A percentile compares a stretch with the other conserved stretches of the same genome.
Evolutionary conservation across 2,888 invertebrate genomes (phyloP).

Genomic region (Cremastobaeus sp.): DNA sequence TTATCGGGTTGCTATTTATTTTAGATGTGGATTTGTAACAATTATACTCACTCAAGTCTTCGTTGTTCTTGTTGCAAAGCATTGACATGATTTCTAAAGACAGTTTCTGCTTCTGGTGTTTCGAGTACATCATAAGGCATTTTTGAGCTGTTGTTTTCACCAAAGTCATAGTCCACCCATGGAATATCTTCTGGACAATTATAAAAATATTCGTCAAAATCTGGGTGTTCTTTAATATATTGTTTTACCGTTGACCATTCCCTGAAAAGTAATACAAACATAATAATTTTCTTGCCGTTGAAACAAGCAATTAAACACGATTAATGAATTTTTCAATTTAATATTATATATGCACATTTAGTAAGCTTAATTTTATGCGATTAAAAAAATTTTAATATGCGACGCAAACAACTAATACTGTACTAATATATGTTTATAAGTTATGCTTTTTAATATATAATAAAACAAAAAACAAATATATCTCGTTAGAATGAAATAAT

Average conservation of each 20-base stretch:
- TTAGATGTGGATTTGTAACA: not conserved
- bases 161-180: slow-evolving; percentile 86
- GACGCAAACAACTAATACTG: no score
- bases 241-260: slow-evolving; percentile 94
- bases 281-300: no score
- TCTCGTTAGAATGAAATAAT: no score
- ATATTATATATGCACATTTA: no score
- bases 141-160: slow-evolving; percentile 85
- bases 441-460: no score
- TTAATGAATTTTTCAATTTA: no score
- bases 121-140: slow-evolving; percentile 96
- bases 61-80: slow-evolving; percentile 95
- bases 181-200: slow-evolving; percentile 88
- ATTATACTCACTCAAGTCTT: slow-evolving; percentile 90
- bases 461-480: no score
- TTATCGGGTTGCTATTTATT: no score
- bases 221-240: slow-evolving; percentile 92
- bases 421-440: no score
- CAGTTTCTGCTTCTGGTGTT: slow-evolving; percentile 93
- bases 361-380: no score
- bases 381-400: no score
- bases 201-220: slow-evolving; percentile 95
- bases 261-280: slow-evolving; percentile 78
- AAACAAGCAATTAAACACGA: no score
- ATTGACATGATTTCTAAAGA: slow-evolving; percentile 94